Conservation (phyloP, 2,888 invertebrate species). For the Trisateles emortualis region DNA sequence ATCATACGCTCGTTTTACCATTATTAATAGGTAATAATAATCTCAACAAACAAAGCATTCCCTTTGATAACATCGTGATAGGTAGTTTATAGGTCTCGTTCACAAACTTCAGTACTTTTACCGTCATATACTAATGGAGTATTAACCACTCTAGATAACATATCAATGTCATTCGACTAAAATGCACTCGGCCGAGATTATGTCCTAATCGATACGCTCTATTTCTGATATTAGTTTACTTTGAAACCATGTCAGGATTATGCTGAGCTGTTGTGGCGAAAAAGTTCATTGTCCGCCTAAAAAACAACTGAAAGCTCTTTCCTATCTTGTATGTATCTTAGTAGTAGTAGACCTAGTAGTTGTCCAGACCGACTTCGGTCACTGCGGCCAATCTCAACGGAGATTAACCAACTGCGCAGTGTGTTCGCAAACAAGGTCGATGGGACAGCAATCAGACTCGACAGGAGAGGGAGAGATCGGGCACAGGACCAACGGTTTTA, state of each 20-base stretch:
- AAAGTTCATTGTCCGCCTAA: not conserved
- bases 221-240: conserved; percentile 6
- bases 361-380: too few species aligned
- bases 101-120: conserved; percentile 8
- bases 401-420: too few species aligned
- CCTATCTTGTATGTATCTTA: too few species aligned
- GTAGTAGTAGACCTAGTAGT: too few species aligned
- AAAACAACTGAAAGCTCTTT: too few species aligned
- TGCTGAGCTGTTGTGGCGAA: not conserved
- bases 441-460: too few species aligned
- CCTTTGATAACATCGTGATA: conserved; percentile 4
- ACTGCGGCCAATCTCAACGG: too few species aligned
- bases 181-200: conserved; percentile 32
- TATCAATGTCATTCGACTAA: conserved; percentile 37
- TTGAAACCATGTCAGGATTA: conserved; percentile 2
- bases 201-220: conserved; percentile 20
- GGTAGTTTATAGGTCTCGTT: not conserved
- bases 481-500: too few species aligned
- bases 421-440: too few species aligned
- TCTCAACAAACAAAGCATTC: not conserved
- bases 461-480: too few species aligned
- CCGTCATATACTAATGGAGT: conserved; percentile 39
- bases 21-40: too few species aligned
- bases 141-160: conserved; percentile 44
- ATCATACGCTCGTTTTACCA: too few species aligned